Conservation (phyloP, 2,797 vertebrate species). For the Coluber constrictor region DNA sequence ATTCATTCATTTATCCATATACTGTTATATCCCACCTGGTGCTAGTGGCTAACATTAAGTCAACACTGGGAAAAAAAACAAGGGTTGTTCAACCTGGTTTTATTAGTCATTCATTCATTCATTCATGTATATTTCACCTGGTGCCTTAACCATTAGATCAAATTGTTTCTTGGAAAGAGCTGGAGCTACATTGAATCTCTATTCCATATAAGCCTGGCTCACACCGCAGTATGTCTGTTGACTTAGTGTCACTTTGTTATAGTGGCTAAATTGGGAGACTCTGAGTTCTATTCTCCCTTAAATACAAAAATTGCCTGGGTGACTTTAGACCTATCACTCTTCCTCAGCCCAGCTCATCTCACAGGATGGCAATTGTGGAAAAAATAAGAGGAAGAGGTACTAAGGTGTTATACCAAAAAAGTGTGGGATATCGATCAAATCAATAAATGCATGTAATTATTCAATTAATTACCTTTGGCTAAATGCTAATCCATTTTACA, state of each 20-base stretch:
- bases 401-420: neutral
- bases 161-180: neutral
- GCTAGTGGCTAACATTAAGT: neutral
- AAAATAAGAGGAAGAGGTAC: neutral
- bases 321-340: neutral
- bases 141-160: neutral
- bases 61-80: neutral
- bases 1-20: too few relatives aligned
- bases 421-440: neutral
- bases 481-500: neutral
- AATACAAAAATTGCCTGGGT: neutral
- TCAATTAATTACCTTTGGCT: neutral
- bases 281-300: neutral
- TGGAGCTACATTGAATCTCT: neutral
- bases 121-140: neutral
- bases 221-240: neutral
- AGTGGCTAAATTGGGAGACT: neutral
- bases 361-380: neutral
- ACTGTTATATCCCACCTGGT: neutral
- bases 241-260: neutral
- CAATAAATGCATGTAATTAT: neutral
- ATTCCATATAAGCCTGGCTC: neutral
- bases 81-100: neutral
- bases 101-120: neutral
- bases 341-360: neutral